Evolutionary conservation across 2,797 vertebrate genomes (phyloP), one percentile per base, ranked within the genome.

Genomic region (Eidolon dupreanum): DNA sequence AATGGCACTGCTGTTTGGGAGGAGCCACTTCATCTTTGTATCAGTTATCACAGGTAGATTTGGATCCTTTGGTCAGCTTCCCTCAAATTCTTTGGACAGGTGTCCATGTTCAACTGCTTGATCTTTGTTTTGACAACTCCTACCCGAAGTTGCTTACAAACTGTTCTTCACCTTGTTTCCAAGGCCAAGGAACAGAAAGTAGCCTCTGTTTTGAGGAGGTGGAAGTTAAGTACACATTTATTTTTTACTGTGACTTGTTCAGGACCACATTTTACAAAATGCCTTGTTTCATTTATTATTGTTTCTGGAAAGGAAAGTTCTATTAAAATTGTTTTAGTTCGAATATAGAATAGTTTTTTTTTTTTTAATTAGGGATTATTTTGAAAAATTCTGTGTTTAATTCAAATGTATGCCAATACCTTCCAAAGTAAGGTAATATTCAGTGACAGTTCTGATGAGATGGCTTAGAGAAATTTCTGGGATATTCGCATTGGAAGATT

Each of bases 241-340:
- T 96, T 97, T 97, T 97, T 97, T 97, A 97, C 97, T 98, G 97
- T 97, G 97, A 98, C 96, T 97, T 97, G 96, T 97, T 97, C 96
- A 98, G 97, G 96, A 98, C 96, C 96, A 97, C 95, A 96, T 97
- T 97, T 97, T 97, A 97, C 97, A 97, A 96, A 97, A 97, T 97
- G 96, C 97, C 96, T 97, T 97, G 96, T 97, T 98, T 98, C 88
- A 83, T 96, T 97, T 96, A 97, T 95, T 97, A 94, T 97, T 96
- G 78, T 98, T 97, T 97, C 91, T 97, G 96, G 96, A 98, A 97
- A 98, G 92, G 81, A 97, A 97, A 97, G 92, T 97, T 97, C 87
- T 96, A 96, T 97, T 95, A 96, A 97, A 96, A 96, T 95, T 96
- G 96, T 97, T 97, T 97, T 97, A 97, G 97, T 97, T 97, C 97